phyloP scores from a whole-genome alignment of 35 echinoderm and acorn worm species.

The Lytechinus pictus region DNA sequence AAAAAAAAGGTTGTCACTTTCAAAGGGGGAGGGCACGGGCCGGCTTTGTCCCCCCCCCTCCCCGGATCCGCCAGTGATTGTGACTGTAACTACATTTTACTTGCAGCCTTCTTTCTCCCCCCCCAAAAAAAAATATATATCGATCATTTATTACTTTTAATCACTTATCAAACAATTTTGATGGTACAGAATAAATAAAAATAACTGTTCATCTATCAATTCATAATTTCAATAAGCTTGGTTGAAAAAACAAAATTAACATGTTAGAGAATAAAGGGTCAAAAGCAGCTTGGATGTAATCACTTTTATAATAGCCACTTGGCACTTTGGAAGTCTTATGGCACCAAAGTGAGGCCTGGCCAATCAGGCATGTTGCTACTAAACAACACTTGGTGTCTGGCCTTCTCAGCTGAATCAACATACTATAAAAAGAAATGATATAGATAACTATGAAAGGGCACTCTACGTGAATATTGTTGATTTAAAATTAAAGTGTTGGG shows the following conservation, averaged over 20 bases:
- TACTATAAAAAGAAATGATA: not conserved
- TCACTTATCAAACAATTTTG: not conserved
- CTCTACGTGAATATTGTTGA: not conserved
- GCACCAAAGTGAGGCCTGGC: not conserved
- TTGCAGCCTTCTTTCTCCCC: too few species aligned
- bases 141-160: not conserved
- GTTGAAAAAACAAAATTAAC: not conserved
- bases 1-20: too few species aligned
- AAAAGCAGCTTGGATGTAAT: too few species aligned
- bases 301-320: not conserved
- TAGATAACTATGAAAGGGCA: not conserved
- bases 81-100: too few species aligned
- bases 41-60: too few species aligned
- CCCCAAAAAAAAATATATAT: not conserved
- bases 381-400: not conserved
- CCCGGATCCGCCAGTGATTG: too few species aligned
- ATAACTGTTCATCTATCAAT: not conserved
- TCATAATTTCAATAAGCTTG: not conserved
- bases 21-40: too few species aligned
- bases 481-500: not conserved
- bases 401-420: not conserved
- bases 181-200: not conserved
- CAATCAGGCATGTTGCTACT: not conserved
- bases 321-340: not conserved
- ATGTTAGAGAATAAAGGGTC: too few species aligned